A percentile compares a stretch with the other conserved stretches of the same genome.
Evolutionary conservation across 2,113 vertebrate species (phyloP).

Genomic region (Chaetops frenatus): DNA sequence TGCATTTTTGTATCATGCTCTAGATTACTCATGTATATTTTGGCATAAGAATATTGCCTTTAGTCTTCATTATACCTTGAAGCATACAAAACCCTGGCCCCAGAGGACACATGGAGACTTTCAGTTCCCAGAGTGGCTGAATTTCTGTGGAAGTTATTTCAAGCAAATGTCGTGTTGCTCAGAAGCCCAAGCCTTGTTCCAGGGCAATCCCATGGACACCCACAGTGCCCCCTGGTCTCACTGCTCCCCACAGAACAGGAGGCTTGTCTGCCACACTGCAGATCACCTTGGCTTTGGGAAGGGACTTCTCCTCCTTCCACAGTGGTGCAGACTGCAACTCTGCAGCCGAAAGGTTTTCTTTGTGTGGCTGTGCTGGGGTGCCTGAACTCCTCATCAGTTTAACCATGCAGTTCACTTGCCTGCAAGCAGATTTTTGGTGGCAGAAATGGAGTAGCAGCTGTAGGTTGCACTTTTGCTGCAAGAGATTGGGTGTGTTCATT

Average conservation of each 20-base stretch:
- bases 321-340: background rate
- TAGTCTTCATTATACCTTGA: constrained; percentile 41
- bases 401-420: background rate
- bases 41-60: constrained; percentile 32
- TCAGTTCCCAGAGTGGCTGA: background rate
- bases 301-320: background rate
- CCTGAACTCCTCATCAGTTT: background rate
- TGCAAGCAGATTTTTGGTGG: background rate
- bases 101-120: background rate
- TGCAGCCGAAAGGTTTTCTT: background rate
- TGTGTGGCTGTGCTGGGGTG: background rate
- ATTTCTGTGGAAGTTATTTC: constrained; percentile 23
- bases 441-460: background rate
- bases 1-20: constrained; percentile 60
- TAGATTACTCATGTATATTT: constrained; percentile 52
- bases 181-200: background rate
- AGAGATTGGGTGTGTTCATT: background rate
- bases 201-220: background rate
- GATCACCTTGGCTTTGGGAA: background rate
- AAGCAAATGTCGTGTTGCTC: background rate
- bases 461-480: background rate
- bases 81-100: background rate
- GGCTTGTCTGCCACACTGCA: background rate
- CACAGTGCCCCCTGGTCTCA: background rate
- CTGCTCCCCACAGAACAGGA: background rate